Base-by-base conservation (phyloP, 1,140 invertebrate species). In the Physella acuta region DNA sequence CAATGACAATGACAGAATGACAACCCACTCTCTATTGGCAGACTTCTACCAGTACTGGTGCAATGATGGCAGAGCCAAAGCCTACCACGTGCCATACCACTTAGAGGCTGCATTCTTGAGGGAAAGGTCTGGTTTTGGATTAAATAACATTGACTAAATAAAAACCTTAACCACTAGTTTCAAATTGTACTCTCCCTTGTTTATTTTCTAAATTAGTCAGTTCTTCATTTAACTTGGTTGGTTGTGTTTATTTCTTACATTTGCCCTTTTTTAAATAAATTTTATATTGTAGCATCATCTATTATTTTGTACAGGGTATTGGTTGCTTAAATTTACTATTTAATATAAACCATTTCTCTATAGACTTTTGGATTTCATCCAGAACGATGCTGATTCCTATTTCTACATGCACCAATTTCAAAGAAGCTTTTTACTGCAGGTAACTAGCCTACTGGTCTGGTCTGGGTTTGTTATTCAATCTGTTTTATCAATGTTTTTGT, bases 41-140 rank as follows among this genome's bases (percentile, higher is more conserved):
- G 71, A 75, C 37, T 73, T 59, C 55, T 75, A 69, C 62, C 66
- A 75, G 59, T 66, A 59, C 30, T 69, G 65, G 61, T 73, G 74
- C 39, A 59, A 71, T 16, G 68, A 68, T 24, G 17, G 26, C 1
- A 31, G 28, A 14, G n/a, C 61, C 0, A 62, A 64, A 28, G 33
- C 34, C 26, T 49, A 53, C 3, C 33, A 71, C 31, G 58, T 75
- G 8, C 74, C 72, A 24, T 63, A 59, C 17, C 71, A 72, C 28
- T 63, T 72, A 14, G 26, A 65, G 56, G 3, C 33, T 1, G 70
- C 56, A 20, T 20, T 39, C 11, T 52, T 72, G 16, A 39, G 60
- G 31, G 17, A 34, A 53, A 69, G 71, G 71, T 69, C n/a, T 39
- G 66, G 24, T 36, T 55, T n/a, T 55, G 44, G 44, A n/a, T 14